Base-by-base conservation (phyloP, 2,797 vertebrate genomes). In the Lophius americanus region DNA sequence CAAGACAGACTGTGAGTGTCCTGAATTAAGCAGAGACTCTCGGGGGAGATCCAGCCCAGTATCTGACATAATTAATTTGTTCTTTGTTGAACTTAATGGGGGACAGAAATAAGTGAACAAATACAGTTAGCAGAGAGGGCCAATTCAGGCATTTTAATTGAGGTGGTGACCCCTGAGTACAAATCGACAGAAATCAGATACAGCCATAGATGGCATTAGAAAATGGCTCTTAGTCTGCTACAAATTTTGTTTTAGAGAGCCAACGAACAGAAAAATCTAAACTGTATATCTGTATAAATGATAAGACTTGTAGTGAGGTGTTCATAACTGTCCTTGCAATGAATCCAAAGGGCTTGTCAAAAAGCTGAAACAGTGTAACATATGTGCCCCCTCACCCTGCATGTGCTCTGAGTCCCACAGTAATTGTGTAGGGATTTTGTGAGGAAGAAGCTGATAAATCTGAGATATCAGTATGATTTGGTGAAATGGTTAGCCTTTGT, bases 91-190 rank as follows among this genome's bases (percentile, higher is more conserved):
- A 37, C 2, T 48, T n/a, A 36, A 55, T n/a, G 36, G n/a, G 1
- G 23, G 53, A 3, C 37, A 48, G 23, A 63, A 65, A 49, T 4
- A 69, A 59, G 2, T 9, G 48, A 4, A n/a, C 4, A 52, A 60
- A 67, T 68, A 12, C 5, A 23, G 32, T 33, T 46, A 50, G 39
- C 3, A 46, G 6, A 9, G 35, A 38, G 53, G 53, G 59, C 51
- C 9, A 51, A 62, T 52, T 64, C 46, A 39, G n/a, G 57, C 11
- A 66, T 66, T 81, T 87, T 79, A 79, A 81, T 63, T 43, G 47
- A 69, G 66, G 44, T 51, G 47, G 42, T 46, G 61, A 64, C 54
- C 64, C 51, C 23, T 63, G 48, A 50, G 35, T 10, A 3, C 12
- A 60, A 51, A 59, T 11, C 11, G 50, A 9, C 38, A 46, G 63